A percentile compares a stretch with the other conserved stretches of the same genome.
Conservation (phyloP, 1,140 invertebrate species). For the Drosophila obscura region DNA sequence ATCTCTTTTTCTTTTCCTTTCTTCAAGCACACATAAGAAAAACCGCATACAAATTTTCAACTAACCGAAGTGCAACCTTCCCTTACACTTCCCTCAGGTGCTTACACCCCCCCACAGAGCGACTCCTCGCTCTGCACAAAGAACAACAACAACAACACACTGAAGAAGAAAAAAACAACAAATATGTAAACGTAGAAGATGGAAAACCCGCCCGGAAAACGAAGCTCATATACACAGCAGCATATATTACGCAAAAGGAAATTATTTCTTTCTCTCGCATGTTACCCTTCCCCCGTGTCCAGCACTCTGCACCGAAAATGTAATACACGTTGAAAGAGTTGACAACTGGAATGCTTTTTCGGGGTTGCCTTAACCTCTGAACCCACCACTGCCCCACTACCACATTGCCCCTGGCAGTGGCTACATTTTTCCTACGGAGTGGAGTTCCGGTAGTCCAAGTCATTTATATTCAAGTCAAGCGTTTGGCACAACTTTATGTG, state of each 20-base stretch:
- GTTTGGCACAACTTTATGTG: conserved; percentile 79
- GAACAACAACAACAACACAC: conserved; percentile 37
- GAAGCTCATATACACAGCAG: conserved; percentile 33
- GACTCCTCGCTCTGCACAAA: no score
- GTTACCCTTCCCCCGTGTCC: conserved; percentile 30
- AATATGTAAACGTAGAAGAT: conserved; percentile 20
- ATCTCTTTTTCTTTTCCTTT: no score
- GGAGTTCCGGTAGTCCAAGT: conserved; percentile 50
- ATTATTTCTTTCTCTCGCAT: conserved; percentile 61
- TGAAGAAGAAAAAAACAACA: conserved; percentile 11
- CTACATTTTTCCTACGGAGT: conserved; percentile 28
- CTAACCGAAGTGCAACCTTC: conserved; percentile 5
- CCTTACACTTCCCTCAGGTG: conserved; percentile 6
- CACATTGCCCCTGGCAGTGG: conserved; percentile 7
- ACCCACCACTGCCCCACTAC: neutral
- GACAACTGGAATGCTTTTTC: conserved; percentile 67
- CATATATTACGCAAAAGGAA: conserved; percentile 75
- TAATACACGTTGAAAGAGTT: conserved; percentile 82
- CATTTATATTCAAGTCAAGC: conserved; percentile 82
- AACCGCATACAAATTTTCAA: conserved; percentile 25
- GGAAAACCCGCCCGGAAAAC: conserved; percentile 25
- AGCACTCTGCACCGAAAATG: conserved; percentile 60
- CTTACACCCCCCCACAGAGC: no score
- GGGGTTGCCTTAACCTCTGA: conserved; percentile 18
- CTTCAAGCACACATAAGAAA: neutral